Evolutionary conservation across 2,797 vertebrate species (phyloP), one percentile per base, ranked within the genome.

Genomic region (Falco cherrug): DNA sequence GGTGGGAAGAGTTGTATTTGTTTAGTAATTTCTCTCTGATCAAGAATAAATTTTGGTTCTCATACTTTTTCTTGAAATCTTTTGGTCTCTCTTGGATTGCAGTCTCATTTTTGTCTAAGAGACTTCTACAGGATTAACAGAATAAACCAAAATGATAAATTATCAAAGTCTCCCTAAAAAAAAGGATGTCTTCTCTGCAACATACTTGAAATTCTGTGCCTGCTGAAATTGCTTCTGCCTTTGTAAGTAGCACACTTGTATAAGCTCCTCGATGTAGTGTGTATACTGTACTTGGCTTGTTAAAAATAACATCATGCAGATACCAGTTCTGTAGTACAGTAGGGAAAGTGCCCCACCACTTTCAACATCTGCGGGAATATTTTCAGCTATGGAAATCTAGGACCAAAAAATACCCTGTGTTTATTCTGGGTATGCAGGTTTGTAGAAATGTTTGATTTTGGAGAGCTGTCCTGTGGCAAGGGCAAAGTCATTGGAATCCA

Each of bases 351-450:
- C 11, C 51, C 13, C 21, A 22, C 25, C 17, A 1, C 35, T 37
- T 37, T 39, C 45, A 63, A 11, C 13, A 51, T 28, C 53, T 45
- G 45, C 47, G 73, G 21, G 13, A 89, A 54, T 39, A 15, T 19
- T 67, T 90, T 57, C 57, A 84, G 13, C 7, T 48, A 0, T 35
- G 48, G 20, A 26, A 85, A 43, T 33, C 11, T 7, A 53, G 14
- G 17, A 35, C 29, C 2, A 67, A 74, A 82, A 82, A 41, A 26
- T 25, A 13, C 20, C 50, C 11, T 3, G 1, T 63, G 1, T 39
- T 77, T 33, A n/a, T n/a, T 68, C n/a, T 53, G 53, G 20, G 3
- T 2, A 0, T 5, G 5, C 6, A 37, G 10, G 4, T 37, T 53
- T 87, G 45, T 10, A 47, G 45, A 59, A 51, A 28, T 56, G 4